Conservation (phyloP, 2,888 invertebrate species). For the Sclerodermus sp. region DNA sequence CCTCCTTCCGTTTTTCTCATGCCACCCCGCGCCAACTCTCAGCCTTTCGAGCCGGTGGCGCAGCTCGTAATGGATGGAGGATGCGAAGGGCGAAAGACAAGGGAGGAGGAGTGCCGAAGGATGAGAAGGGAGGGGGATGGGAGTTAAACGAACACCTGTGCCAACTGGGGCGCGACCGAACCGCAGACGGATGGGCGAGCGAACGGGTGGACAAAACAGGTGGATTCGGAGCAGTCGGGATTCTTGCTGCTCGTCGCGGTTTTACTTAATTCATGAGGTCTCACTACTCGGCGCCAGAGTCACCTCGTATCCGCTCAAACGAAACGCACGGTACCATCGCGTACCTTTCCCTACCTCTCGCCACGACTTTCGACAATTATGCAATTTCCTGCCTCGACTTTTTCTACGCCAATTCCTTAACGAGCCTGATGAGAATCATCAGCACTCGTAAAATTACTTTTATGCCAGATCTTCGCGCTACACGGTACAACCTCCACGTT, state of each 20-base stretch:
- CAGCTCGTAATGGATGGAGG: too few species aligned
- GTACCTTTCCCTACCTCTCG: background rate
- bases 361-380: too few species aligned
- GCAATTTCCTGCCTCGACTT: too few species aligned
- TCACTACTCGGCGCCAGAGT: slow-evolving; percentile 21
- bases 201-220: slow-evolving; percentile 55
- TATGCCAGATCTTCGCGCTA: too few species aligned
- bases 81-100: background rate
- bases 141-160: slow-evolving; percentile 53
- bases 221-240: slow-evolving; percentile 43
- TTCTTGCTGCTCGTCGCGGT: slow-evolving; percentile 30
- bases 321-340: background rate
- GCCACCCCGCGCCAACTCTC: too few species aligned
- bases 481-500: too few species aligned
- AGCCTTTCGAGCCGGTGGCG: too few species aligned
- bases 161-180: slow-evolving; percentile 55
- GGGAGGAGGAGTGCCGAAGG: slow-evolving; percentile 11
- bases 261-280: slow-evolving; percentile 22
- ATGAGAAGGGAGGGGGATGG: slow-evolving; percentile 19
- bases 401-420: too few species aligned
- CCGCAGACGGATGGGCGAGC: slow-evolving; percentile 31
- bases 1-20: too few species aligned
- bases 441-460: too few species aligned
- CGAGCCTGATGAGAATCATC: too few species aligned
- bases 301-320: background rate